Evolutionary conservation across 2,888 invertebrate genomes (phyloP), one percentile per base, ranked within the genome.

Genomic region (Listrodromus nycthemerus): DNA sequence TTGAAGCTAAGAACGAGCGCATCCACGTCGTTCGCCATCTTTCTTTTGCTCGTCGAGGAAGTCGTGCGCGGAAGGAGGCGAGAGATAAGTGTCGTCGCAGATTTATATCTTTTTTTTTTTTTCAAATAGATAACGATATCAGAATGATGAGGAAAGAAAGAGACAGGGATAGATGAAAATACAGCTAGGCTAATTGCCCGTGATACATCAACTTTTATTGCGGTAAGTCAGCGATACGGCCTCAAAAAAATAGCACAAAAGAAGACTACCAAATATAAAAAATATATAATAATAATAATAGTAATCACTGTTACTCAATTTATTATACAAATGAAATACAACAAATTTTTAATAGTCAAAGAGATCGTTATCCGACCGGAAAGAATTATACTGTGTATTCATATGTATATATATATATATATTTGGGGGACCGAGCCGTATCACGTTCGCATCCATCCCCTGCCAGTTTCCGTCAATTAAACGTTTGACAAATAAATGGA

Each of bases 401-500:
- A 55, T 33, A 16, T 48, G 13, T 73, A 37, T 6, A 52, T 27
- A 70, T 30, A n/a, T n/a, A 27, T 13, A 19, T 8, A 50, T 63
- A 69, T 65, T 30, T 21, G 58, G 41, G 61, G 19, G 63, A 48
- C 65, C 74, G 27, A 19, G 21, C 50, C 63, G 52, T 75, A 82
- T 79, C 75, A 75, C 37, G 65, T 24, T 77, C 45, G 79, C 75
- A 82, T 76, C 61, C 70, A 73, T 82, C 87, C 82, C 84, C 82
- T 85, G 86, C 86, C 88, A 89, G 90, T 90, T 89, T 87, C 88
- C 87, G 90, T 90, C 92, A 91, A 91, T 91, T 91, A 92, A 91
- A 88, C 89, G 89, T 88, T 89, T 86, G 90, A 85, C 88, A 89
- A 91, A 91, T 91, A 91, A 90, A 91, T 89, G 89, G 90, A 90